Base-by-base conservation (phyloP, 2,888 invertebrate genomes). In the Drosophila cognata region DNA sequence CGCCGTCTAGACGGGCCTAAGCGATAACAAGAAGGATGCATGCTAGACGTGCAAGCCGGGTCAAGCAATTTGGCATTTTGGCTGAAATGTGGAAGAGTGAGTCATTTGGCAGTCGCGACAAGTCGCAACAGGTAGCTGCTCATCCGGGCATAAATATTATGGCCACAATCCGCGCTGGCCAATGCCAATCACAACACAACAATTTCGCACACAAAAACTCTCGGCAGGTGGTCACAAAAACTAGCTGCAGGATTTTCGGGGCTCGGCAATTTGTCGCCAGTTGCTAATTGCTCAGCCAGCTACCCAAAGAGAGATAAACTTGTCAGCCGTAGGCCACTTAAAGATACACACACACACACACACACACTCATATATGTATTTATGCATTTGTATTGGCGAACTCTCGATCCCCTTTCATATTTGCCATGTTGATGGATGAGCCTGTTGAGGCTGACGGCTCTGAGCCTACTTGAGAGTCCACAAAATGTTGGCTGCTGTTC, bases 251-350 rank as follows among this genome's bases (percentile, higher is more conserved):
- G 55, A 67, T 61, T 18, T 43, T 71, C 59, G 28, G 31, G 41
- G 41, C 51, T 52, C 63, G 74, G 71, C 88, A 83, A 88, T 86
- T 88, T 87, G 87, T 90, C 87, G 87, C 87, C 87, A 81, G 80
- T 88, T 82, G 87, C 89, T 87, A 87, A 90, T 87, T 90, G 90
- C 75, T 52, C 11, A 35, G 53, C 18, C 51, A 52, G 38, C 71
- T 43, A 60, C 41, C 41, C 71, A 56, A 52, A 52, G 33, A 38
- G 0, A 43, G 52, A 60, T 43, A 53, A 48, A 67, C 36, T 28
- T 68, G 71, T 75, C 57, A 60, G 66, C 64, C 60, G n/a, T n/a
- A 66, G 59, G 53, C 41, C 57, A 57, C 41, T 57, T 57, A 57
- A 57, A 41, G 41, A 18, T 41, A 7, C n/a, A 11, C 18, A 25